Evolutionary conservation across 2,797 vertebrate species (phyloP), one percentile per base, ranked within the genome.

Genomic region (Dallia pectoralis): DNA sequence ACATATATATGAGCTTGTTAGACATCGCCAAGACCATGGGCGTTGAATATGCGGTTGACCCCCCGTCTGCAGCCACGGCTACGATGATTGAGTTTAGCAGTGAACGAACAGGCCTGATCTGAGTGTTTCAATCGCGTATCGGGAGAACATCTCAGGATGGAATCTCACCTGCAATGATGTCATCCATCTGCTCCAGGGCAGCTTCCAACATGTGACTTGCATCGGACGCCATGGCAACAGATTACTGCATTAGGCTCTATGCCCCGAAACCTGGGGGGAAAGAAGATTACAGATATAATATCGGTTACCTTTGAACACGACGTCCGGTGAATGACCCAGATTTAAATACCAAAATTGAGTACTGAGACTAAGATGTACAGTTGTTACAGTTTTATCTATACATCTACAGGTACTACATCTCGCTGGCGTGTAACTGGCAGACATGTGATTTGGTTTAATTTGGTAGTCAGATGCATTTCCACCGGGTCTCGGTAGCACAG

Each of bases 121-220:
- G 6, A 64, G n/a, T 32, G 62, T 32, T 64, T 64, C 32, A 63
- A 30, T 63, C 15, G 32, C 25, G 9, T 25, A 25, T 9, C 12
- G 3, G 51, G 51, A 22, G n/a, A n/a, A 56, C 4, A 72, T 22
- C 19, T 25, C 18, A 22, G 30, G 14, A 44, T 44, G 7, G 3
- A 44, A 44, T 3, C 67, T 74, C 89, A 99, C 97, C 96, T 93
- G 97, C 97, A 44, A 99, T 96, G 82, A 99, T 97, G 85, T 95
- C 97, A 56, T 99, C 97, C 97, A 99, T 99, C 88, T 99, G 97
- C 87, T 97, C 97, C 88, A 99, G 86, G 59, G 97, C 97, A 0
- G 96, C 97, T 90, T 97, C 96, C 75, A 99, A 90, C 89, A 94
- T 95, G 61, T 99, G 96, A 89, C 97, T 98, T 27, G 96, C 97